Evolutionary conservation across 2,888 invertebrate species (phyloP).

Genomic region (Cephus pygmeus): DNA sequence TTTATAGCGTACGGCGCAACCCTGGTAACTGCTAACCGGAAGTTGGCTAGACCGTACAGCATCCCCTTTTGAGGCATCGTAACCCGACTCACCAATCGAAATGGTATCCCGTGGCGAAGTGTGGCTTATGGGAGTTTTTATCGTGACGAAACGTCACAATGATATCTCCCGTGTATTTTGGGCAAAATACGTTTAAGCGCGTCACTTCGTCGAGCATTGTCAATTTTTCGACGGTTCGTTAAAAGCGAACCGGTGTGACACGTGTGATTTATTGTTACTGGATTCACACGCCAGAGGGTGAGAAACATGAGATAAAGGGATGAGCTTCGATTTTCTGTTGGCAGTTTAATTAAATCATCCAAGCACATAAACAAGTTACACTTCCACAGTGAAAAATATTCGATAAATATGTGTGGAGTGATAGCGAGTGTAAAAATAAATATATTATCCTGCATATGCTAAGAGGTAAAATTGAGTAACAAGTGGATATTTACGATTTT

Average conservation of each 20-base stretch:
- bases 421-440: neutral
- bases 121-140: neutral
- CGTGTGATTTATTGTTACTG: neutral
- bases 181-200: neutral
- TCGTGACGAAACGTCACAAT: neutral
- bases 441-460: neutral
- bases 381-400: neutral
- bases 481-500: neutral
- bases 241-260: conserved; percentile 10
- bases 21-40: neutral
- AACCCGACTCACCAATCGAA: neutral
- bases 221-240: conserved; percentile 33
- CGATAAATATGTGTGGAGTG: neutral
- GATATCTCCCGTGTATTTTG: neutral
- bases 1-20: neutral
- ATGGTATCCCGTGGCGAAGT: neutral
- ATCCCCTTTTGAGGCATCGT: neutral
- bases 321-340: neutral
- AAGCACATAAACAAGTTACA: neutral
- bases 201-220: neutral
- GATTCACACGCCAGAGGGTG: neutral
- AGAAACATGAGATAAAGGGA: neutral
- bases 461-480: neutral
- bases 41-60: conserved; percentile 1
- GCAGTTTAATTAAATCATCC: neutral